phyloP scores from a whole-genome alignment of 1,140 invertebrate genomes.

The Drosophila carrolli region DNA sequence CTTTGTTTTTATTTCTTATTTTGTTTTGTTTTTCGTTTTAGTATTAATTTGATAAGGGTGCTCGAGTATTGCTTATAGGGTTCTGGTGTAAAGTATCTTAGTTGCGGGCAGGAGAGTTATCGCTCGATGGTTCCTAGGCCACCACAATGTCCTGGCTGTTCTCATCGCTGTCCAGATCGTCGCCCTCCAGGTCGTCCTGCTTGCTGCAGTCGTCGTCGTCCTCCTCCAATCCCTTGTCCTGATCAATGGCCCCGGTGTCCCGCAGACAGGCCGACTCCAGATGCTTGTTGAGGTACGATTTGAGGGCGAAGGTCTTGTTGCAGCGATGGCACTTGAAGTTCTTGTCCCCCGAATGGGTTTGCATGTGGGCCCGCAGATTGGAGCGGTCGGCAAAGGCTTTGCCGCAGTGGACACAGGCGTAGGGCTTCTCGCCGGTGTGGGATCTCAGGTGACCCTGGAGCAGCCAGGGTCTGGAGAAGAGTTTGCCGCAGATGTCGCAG shows the following conservation, averaged over 20 bases:
- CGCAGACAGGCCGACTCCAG: conserved; percentile 94
- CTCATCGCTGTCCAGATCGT: conserved; percentile 76
- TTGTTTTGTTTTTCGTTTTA: conserved; percentile 22
- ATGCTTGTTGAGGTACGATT: conserved; percentile 99
- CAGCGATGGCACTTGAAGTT: conserved; percentile 95
- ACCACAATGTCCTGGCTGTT: conserved; percentile 84
- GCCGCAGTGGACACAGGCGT: conserved; percentile 87
- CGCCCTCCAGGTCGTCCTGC: conserved; percentile 55
- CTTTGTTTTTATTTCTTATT: conserved; percentile 12
- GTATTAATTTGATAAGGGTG: conserved; percentile 72
- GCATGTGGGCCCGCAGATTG: conserved; percentile 97
- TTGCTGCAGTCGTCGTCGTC: conserved; percentile 53
- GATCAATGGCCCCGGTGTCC: conserved; percentile 52
- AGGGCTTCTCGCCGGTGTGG: conserved; percentile 89
- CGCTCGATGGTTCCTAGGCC: conserved; percentile 54
- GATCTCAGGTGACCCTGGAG: conserved; percentile 92
- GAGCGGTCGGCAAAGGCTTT: conserved; percentile 90
- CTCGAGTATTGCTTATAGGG: conserved; percentile 79
- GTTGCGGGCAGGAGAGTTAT: conserved; percentile 23
- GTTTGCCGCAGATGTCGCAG: conserved; percentile 96
- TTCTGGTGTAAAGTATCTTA: conserved; percentile 67
- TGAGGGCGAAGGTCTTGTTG: conserved; percentile 97
- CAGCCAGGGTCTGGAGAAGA: conserved; percentile 96
- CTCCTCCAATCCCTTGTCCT: conserved; percentile 37
- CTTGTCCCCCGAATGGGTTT: conserved; percentile 95